Conservation (phyloP, 2,888 invertebrate genomes). For the Scelioninae gen. 1 region DNA sequence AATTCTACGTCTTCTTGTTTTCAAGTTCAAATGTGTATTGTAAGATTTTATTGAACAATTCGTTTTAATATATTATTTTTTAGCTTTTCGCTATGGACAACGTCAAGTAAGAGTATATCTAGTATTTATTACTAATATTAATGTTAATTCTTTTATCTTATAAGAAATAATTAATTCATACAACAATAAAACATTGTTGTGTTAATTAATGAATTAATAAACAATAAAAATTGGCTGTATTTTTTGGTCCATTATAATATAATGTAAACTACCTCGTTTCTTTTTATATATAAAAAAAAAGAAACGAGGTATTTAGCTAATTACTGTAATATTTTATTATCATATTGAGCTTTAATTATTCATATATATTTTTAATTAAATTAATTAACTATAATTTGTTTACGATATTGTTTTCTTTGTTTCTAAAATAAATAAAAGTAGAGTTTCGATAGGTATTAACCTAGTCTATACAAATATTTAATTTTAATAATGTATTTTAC, state of each 20-base stretch:
- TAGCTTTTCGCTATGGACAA: background rate
- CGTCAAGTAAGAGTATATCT: background rate
- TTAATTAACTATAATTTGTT: background rate
- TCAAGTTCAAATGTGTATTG: background rate
- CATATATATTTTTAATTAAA: background rate
- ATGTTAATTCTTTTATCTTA: background rate
- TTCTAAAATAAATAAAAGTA: background rate
- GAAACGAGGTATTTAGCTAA: too few species aligned
- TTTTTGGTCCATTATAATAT: too few species aligned
- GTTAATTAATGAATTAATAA: too few species aligned
- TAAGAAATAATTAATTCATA: background rate
- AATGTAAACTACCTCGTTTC: too few species aligned
- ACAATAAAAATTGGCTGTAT: too few species aligned
- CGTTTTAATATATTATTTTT: background rate
- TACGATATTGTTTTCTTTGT: background rate
- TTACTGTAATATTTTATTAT: too few species aligned
- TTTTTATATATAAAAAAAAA: too few species aligned
- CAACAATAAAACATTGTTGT: background rate
- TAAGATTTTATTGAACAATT: background rate
- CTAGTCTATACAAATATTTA: background rate
- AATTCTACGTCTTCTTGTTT: too few species aligned
- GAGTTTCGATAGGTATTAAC: background rate
- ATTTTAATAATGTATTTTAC: conserved; percentile 14
- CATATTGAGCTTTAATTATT: too few species aligned
- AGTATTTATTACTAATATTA: background rate